Evolutionary conservation across 2,888 invertebrate species (phyloP), one percentile per base, ranked within the genome.

Genomic region (Melanostoma scalare): DNA sequence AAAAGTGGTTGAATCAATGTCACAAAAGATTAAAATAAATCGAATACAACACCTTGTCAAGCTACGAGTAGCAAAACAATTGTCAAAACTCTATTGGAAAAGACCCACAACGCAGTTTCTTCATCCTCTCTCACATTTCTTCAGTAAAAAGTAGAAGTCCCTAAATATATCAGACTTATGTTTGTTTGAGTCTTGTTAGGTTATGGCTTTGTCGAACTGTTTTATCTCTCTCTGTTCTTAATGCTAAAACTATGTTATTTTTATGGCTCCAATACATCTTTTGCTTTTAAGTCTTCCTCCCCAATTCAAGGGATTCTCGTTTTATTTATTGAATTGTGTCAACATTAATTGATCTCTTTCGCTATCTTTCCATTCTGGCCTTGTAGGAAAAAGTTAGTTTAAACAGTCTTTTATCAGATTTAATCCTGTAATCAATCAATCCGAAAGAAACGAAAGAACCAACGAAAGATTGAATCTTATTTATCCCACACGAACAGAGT

Each of bases 321-420:
- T 67, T 82, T 82, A 82, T 82, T 82, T 73, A 82, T 77, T 78
- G 78, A 61, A 82, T 77, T 78, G 73, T 82, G 82, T 82, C 82
- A 82, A 78, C 72, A 82, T 72, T 73, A 82, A 82, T 82, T 78
- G 82, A 82, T 82, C 82, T 68, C 63, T 77, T 40, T 68, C 31
- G 46, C 40, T 53, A 53, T 60, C 61, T 31, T 8, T 30, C 30
- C 20, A 20, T 31, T 74, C 6, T 50, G 40, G 35, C 38, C 4
- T 10, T 60, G 20, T 35, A 40, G 35, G 52, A 10, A 44, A 20
- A 55, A 67, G 82, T 63, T 50, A 72, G 63, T 82, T 77, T 82
- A 82, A 82, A 73, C 55, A 61, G 73, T 65, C 68, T 76, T 72
- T 77, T 77, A 61, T 53, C 56, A 76, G 76, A 81, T 81, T 73